These are phyloP conservation scores for Pteropus alecto DNA, from an alignment of 2,113 vertebrate genomes.

Conservation along the genomic window DNA sequence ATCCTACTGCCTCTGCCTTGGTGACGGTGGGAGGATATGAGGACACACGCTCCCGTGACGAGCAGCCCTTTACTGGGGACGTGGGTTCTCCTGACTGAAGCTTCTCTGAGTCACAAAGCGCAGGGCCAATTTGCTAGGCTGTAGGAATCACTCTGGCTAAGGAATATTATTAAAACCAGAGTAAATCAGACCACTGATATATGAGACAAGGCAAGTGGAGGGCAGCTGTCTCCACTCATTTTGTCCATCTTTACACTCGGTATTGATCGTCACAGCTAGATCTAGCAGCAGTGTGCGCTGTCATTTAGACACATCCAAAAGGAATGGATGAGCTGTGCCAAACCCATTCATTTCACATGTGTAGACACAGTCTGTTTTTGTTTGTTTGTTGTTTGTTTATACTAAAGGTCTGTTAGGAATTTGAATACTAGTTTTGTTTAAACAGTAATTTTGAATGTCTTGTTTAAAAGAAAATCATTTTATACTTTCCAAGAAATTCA, in stretches of 20 bases:
- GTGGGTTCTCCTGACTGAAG: background rate
- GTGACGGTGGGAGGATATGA: accelerated
- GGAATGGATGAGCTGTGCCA: background rate
- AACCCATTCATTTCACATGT: background rate
- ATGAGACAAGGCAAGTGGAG: background rate
- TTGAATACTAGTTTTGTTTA: background rate
- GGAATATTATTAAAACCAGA: background rate
- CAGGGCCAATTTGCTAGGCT: background rate
- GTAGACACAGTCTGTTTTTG: background rate
- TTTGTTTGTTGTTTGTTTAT: background rate
- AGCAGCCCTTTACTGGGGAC: background rate
- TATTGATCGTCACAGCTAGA: background rate
- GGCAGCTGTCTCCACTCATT: conserved; percentile 26
- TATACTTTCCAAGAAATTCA: background rate
- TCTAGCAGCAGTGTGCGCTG: background rate
- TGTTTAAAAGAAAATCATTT: conserved; percentile 12
- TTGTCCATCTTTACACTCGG: background rate
- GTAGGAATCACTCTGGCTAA: background rate
- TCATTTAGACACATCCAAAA: background rate
- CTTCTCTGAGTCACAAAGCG: background rate
- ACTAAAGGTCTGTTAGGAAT: background rate
- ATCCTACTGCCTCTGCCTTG: background rate
- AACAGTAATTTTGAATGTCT: background rate
- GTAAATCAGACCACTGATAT: background rate
- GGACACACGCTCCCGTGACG: background rate